A percentile compares a stretch with the other conserved stretches of the same genome.
These are phyloP conservation scores for Sphecodes monilicornis DNA, from an alignment of 2,888 invertebrate species.

Conservation along the genomic window DNA sequence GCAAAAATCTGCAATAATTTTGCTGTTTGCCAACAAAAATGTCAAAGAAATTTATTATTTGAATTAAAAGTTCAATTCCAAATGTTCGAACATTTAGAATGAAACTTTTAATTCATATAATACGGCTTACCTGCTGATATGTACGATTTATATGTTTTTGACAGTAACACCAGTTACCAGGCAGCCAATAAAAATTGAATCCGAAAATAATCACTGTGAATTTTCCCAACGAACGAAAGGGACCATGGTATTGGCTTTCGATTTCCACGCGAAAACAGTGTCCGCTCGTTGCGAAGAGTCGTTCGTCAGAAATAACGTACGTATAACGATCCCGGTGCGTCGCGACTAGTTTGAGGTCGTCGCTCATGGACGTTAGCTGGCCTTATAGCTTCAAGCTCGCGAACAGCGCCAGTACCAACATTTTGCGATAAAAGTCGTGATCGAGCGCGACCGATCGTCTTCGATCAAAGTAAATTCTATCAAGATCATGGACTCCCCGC, in stretches of 20 bases:
- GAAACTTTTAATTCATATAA: too few species aligned
- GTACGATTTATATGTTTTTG: background rate
- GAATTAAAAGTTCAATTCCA: background rate
- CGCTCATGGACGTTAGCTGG: conserved; percentile 68
- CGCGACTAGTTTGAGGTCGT: conserved; percentile 67
- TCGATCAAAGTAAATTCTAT: conserved; percentile 59
- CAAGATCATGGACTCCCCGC: conserved; percentile 68
- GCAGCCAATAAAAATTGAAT: background rate
- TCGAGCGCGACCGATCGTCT: conserved; percentile 45
- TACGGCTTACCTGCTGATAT: background rate
- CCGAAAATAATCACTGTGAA: background rate
- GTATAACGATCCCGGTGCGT: conserved; percentile 47
- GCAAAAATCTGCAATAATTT: background rate
- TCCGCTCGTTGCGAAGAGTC: background rate
- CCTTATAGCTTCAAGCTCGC: conserved; percentile 65
- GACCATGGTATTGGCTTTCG: too few species aligned
- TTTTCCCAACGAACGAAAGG: background rate
- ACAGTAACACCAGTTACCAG: too few species aligned
- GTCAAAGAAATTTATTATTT: background rate
- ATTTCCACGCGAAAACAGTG: background rate
- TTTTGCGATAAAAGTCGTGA: conserved; percentile 44
- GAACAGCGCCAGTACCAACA: conserved; percentile 54
- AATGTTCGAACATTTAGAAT: too few species aligned
- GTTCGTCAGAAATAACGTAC: conserved; percentile 40
- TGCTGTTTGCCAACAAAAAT: background rate